A percentile compares a stretch with the other conserved stretches of the same genome.
Evolutionary conservation across 1,140 invertebrate species (phyloP).

Genomic region (Amyelois transitella): DNA sequence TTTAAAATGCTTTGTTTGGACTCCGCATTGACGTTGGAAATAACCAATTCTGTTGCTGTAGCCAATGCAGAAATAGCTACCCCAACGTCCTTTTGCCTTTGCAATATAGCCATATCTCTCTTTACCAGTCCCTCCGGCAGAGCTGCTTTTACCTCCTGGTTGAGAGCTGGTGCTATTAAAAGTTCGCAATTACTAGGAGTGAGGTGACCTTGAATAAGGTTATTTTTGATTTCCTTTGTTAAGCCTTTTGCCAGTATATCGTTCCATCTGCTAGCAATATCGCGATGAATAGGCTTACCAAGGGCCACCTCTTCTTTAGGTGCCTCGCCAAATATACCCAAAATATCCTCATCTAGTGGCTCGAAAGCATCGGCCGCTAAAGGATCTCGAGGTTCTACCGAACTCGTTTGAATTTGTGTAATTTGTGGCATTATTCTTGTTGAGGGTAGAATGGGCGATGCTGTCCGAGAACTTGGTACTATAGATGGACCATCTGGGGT

Average conservation of each 20-base stretch:
- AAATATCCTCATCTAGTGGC: slow-evolving; percentile 8
- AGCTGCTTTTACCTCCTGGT: slow-evolving; percentile 9
- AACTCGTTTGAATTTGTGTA: neutral
- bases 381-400: neutral
- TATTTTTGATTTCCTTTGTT: neutral
- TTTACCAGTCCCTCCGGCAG: neutral
- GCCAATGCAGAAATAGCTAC: slow-evolving; percentile 3
- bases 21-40: neutral
- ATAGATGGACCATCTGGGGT: neutral
- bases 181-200: slow-evolving; percentile 4
- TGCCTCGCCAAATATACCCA: slow-evolving; percentile 5
- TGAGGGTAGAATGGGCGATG: neutral
- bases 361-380: too few relatives aligned
- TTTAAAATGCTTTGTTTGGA: neutral
- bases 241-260: slow-evolving; percentile 10
- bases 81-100: slow-evolving; percentile 6
- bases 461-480: neutral
- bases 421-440: too few relatives aligned
- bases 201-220: neutral
- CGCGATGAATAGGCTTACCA: neutral
- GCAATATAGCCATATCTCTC: neutral
- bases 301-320: neutral
- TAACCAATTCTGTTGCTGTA: slow-evolving; percentile 1
- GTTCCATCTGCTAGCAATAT: slow-evolving; percentile 5
- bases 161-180: slow-evolving; percentile 6